Evolutionary conservation across 2,113 vertebrate genomes (phyloP), one percentile per base, ranked within the genome.

Genomic region (Chinchilla lanigera): DNA sequence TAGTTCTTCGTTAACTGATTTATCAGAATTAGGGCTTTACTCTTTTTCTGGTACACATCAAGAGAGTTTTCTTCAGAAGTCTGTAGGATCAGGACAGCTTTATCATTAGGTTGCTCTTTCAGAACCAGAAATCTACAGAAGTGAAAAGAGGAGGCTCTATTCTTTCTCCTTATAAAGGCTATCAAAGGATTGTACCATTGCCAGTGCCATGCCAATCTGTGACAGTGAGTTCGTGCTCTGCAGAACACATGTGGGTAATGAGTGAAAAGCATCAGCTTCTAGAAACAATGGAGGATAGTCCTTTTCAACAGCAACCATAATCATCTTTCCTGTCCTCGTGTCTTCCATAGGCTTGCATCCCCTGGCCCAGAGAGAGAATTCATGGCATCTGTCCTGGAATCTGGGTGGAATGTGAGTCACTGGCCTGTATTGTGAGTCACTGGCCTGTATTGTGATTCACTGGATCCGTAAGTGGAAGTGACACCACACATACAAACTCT

Each of bases 311-410:
- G 33, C 0, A 0, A 20, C 2, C 9, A 16, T 1, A 16, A 11
- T 4, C 35, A n/a, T 75, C 16, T 41, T 38, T 41, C 28, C 50
- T 19, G 41, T 13, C 17, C 13, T 10, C 0, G 0, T 4, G 11
- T 52, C 52, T 30, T 22, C 52, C 1, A 7, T 47, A 88, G 0
- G 26, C 33, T 82, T 38, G 20, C 38, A 2, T 14, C 7, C 10
- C 38, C 11, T 38, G 0, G 26, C 10, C n/a, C 67, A 50, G 47
- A 89, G 35, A 1, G 30, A 1, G 38, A 33, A 10, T 28, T 19
- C 7, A 19, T 5, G 12, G n/a, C 0, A 10, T 52, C 47, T 44
- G 11, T 17, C 35, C n/a, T 54, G 56, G 61, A 47, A 56, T 6
- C 0, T 20, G 5, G 44, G 3, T 69, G 24, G 9, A 3, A 7